Evolutionary conservation across 2,888 invertebrate species (phyloP).

Genomic region (Baronia brevicornis): DNA sequence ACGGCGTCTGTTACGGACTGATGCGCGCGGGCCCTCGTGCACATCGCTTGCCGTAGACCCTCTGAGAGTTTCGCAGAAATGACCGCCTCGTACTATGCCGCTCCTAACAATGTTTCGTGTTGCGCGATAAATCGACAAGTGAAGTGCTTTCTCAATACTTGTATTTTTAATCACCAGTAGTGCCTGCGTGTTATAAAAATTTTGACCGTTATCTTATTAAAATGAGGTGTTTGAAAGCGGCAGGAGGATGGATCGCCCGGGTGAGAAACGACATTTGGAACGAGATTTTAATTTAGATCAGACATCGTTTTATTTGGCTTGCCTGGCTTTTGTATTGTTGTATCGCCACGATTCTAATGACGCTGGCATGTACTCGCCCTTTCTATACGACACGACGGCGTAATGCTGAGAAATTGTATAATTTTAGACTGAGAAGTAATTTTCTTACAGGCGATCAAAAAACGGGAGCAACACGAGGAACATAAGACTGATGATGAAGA

Average conservation of each 20-base stretch:
- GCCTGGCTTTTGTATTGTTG: constrained; percentile 46
- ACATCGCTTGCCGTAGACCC: constrained; percentile 49
- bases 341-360: constrained; percentile 45
- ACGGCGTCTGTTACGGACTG: constrained; percentile 67
- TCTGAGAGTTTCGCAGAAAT: constrained; percentile 60
- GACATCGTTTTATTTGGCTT: constrained; percentile 54
- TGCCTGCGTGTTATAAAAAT: constrained; percentile 8
- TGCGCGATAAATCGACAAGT: constrained; percentile 63
- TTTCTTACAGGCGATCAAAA: constrained; percentile 67
- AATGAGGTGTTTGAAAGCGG: constrained; percentile 72
- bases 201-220: too few species aligned
- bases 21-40: constrained; percentile 66
- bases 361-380: constrained; percentile 27
- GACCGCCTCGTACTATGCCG: constrained; percentile 48
- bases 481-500: constrained; percentile 65
- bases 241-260: constrained; percentile 71
- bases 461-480: constrained; percentile 58
- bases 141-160: constrained; percentile 54
- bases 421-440: too few species aligned
- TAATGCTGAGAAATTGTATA: too few species aligned
- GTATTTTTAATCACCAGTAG: constrained; percentile 37
- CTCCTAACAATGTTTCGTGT: constrained; percentile 56
- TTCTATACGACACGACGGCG: too few species aligned
- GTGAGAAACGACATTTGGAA: constrained; percentile 63
- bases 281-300: constrained; percentile 69